Conservation (phyloP, 2,797 vertebrate species). For the Anguilla marmorata region DNA sequence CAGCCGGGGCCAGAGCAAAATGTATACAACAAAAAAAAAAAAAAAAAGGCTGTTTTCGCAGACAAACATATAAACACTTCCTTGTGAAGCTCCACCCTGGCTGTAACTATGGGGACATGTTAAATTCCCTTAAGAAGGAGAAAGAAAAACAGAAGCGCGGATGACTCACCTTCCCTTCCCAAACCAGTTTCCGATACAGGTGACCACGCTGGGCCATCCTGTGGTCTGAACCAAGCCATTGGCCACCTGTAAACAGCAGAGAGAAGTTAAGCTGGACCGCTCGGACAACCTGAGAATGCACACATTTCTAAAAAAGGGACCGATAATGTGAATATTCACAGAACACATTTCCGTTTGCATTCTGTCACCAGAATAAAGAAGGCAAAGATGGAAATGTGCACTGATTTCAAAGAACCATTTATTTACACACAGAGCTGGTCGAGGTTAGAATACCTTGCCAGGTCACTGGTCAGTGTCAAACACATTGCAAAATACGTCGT, state of each 20-base stretch:
- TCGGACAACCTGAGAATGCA: not conserved
- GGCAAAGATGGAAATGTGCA: not conserved
- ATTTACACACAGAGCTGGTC: not conserved
- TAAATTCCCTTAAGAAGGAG: not conserved
- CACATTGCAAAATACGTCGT: not conserved
- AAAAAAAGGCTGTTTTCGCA: no score
- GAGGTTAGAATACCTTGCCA: not conserved
- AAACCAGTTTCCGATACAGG: conserved; percentile 94
- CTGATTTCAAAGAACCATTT: not conserved
- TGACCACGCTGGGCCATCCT: conserved; percentile 91
- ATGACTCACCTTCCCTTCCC: conserved; percentile 88
- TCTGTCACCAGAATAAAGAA: not conserved
- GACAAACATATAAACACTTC: not conserved
- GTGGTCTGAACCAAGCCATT: conserved; percentile 93
- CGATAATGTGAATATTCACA: not conserved
- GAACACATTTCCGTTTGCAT: not conserved
- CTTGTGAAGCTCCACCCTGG: not conserved
- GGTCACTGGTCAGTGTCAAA: not conserved
- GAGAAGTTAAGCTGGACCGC: not conserved
- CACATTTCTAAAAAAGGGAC: not conserved
- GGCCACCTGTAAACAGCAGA: conserved; percentile 70
- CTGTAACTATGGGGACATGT: not conserved
- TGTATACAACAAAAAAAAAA: no score
- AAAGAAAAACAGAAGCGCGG: not conserved
- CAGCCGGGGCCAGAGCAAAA: no score